phyloP scores from a whole-genome alignment of 2,113 vertebrate species.

The Clarias macrocephalus region DNA sequence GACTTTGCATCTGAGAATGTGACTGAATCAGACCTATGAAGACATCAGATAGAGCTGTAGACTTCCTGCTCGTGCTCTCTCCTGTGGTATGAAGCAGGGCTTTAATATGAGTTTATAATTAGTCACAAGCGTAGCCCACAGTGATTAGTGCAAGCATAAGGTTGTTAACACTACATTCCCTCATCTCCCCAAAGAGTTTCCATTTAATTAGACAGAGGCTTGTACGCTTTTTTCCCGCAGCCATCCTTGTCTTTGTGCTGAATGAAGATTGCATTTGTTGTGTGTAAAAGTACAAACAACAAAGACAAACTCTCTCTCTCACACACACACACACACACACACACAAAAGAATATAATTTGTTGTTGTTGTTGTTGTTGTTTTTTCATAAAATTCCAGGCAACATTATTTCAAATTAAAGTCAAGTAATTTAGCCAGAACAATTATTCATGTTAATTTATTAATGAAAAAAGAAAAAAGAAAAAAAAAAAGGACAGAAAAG shows the following conservation, averaged over 20 bases:
- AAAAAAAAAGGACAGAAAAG: neutral
- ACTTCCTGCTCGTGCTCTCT: conserved; percentile 31
- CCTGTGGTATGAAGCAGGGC: conserved; percentile 40
- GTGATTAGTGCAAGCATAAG: conserved; percentile 57
- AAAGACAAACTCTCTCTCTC: neutral
- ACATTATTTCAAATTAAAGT: neutral
- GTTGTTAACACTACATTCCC: conserved; percentile 62
- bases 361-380: neutral
- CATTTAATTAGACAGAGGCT: conserved; percentile 60
- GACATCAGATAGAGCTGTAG: conserved; percentile 39
- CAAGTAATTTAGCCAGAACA: neutral
- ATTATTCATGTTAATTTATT: neutral
- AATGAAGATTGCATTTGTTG: conserved; percentile 56
- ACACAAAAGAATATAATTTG: neutral
- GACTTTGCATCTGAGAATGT: conserved; percentile 17
- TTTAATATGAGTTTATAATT: conserved; percentile 62
- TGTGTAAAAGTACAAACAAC: conserved; percentile 17
- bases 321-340: conserved; percentile 7
- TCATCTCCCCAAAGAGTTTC: conserved; percentile 62
- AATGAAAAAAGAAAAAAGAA: neutral
- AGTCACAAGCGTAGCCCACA: conserved; percentile 53
- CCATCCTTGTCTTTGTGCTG: conserved; percentile 43
- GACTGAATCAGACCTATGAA: conserved; percentile 47
- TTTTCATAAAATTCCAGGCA: neutral
- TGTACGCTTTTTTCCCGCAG: conserved; percentile 52